A percentile compares a stretch with the other conserved stretches of the same genome.
These are phyloP conservation scores for Erythrocercus mccallii DNA, from an alignment of 2,113 vertebrate genomes.

Conservation along the genomic window DNA sequence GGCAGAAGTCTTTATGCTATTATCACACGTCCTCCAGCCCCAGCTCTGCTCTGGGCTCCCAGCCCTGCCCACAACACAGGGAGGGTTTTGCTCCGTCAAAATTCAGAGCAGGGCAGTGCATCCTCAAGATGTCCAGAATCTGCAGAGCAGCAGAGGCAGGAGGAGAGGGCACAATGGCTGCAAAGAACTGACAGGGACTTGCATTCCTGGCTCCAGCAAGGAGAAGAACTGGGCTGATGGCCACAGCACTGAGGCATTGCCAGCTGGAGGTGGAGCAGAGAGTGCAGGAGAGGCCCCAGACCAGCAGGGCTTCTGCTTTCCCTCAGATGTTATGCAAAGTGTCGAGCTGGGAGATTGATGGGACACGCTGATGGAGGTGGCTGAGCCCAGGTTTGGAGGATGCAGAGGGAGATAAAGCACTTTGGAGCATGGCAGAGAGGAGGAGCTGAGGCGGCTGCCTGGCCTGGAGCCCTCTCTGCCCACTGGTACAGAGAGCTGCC, in stretches of 20 bases:
- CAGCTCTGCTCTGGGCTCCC: neutral
- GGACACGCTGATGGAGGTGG: neutral
- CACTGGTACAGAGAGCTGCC: fast-evolving
- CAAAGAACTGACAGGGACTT: neutral
- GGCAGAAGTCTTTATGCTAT: neutral
- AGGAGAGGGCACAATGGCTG: neutral
- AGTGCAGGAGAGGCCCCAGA: neutral
- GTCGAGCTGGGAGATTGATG: neutral
- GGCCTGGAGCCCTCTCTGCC: neutral
- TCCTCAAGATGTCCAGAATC: neutral
- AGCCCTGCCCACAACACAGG: neutral
- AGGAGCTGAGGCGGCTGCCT: neutral
- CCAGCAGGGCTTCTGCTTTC: neutral
- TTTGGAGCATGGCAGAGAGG: neutral
- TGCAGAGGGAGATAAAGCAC: neutral
- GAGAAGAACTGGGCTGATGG: neutral
- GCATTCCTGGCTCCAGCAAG: neutral
- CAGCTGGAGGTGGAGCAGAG: neutral
- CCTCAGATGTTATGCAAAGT: neutral
- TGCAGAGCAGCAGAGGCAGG: neutral
- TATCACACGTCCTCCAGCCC: fast-evolving
- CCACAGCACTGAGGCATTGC: neutral
- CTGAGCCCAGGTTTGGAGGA: neutral
- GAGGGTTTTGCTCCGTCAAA: neutral
- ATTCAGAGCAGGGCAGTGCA: neutral